Evolutionary conservation across 1,140 invertebrate genomes (phyloP), one percentile per base, ranked within the genome.

Genomic region (Trichonephila inaurata): DNA sequence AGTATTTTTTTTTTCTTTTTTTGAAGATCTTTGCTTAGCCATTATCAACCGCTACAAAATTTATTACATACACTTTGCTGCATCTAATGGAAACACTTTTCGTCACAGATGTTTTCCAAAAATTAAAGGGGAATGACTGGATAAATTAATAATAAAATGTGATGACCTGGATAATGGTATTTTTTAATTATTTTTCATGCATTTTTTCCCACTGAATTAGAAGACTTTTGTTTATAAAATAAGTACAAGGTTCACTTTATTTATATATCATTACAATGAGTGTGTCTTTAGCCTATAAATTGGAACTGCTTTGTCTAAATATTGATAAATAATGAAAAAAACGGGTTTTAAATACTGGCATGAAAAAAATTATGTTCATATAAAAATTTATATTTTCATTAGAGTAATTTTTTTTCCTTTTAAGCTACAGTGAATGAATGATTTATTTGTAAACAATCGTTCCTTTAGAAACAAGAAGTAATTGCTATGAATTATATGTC

Each of bases 111-210:
- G 82, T 85, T 85, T 85, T 60, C 82, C 44, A 8, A n/a, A 85
- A 85, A 85, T 60, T 85, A 12, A 85, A 51, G 82, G 82, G 58
- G 69, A 28, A 85, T 85, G 82, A 61, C 82, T 85, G 28, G 82
- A 85, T 58, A 60, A 60, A 21, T 85, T 58, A 85, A 85, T 58
- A 85, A 85, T 61, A 40, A n/a, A 44, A n/a, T 93, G 86, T 86
- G 92, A 82, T 77, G 85, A 87, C 28, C 69, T 77, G 69, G 0
- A 77, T 77, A 14, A 33, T 40, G 69, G 69, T 77, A 77, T 3
- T 77, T n/a, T 77, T 77, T 33, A 28, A 77, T 40, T 16, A 62
- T 33, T 77, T 5, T 18, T 72, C 14, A 24, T 28, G n/a, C 33
- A 18, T 24, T 77, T 77, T 77, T 40, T 77, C 12, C 16, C 5